Base-by-base conservation (phyloP, 2,113 vertebrate species). In the Dromiciops gliroides region DNA sequence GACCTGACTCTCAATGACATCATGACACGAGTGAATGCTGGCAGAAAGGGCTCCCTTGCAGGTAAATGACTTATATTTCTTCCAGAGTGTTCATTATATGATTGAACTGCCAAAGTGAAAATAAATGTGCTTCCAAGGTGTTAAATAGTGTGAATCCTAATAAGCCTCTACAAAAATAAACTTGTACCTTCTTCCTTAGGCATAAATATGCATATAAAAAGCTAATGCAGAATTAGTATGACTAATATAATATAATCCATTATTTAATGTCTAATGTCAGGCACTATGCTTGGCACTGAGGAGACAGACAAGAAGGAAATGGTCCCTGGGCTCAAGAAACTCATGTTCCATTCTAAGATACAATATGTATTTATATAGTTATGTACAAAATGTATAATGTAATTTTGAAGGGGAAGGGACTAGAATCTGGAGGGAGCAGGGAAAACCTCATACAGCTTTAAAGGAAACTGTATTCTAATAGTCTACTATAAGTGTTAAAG, bases 1-100 rank as follows among this genome's bases (percentile, higher is more conserved):
- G 99, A 99, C 51, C 93, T 99, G 95, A 99, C 99, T 53, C 99
- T 99, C 44, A 99, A 98, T 97, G 99, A 99, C 97, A 99, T 99
- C 95, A 99, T 99, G 97, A 99, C 99, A 51, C 99, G 99, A 95
- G 99, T 99, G 28, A 99, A 99, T 89, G 99, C 99, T 10, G 99
- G 99, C 97, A 99, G 99, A 52, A 99, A 99, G 94, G 99, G 99
- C 67, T 99, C 99, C 31, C 96, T 99, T 10, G 97, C 99, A 98
- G 98, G 99, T 99, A 92, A 98, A 98, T 98, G 92, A 23, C 31
- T 44, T 91, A 48, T 25, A 0, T 48, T 9, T 10, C 48, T 11
- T n/a, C 1, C 5, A 8, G 44, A 67, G 89, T 89, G 16, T 48
- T 83, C 25, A 2, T 93, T 0, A 0, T 48, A 49, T 31, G 52